A percentile compares a stretch with the other conserved stretches of the same genome.
phyloP scores from a whole-genome alignment of 2,113 vertebrate species.

The Xerus inauris region DNA sequence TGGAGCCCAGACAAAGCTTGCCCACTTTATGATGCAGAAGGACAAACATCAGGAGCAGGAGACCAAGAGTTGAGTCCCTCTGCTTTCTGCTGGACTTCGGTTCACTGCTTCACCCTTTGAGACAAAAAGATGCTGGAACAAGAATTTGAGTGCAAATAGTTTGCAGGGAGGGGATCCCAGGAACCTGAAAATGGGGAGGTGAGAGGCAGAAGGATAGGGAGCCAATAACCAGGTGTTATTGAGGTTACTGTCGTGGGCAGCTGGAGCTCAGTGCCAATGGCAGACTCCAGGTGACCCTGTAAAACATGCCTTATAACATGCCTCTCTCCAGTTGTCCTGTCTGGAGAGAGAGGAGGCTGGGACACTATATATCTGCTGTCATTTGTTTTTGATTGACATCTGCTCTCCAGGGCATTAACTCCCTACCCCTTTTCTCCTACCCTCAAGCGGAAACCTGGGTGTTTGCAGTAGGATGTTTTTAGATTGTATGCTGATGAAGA shows the following conservation, averaged over 20 bases:
- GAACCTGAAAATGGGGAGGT: background rate
- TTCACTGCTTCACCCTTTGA: too few relatives aligned
- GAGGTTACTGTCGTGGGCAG: background rate
- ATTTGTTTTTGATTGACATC: background rate
- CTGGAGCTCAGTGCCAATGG: background rate
- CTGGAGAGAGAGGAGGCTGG: background rate
- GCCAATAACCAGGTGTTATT: background rate
- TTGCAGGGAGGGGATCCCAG: background rate
- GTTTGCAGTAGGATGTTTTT: background rate
- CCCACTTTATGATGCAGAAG: background rate
- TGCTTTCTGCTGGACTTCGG: too few relatives aligned
- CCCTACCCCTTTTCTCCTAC: background rate
- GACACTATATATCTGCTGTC: background rate
- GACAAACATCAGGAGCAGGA: background rate
- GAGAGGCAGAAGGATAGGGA: background rate
- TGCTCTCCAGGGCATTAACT: background rate
- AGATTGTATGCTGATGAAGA: background rate
- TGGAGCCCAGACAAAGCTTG: background rate
- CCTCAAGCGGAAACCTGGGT: background rate
- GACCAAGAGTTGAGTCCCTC: background rate
- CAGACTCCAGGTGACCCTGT: background rate
- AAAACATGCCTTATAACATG: background rate
- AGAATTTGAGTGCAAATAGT: background rate
- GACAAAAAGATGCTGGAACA: background rate
- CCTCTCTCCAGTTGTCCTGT: background rate